Percentiles rank a stretch among this genome's conserved stretches.
phyloP scores from a whole-genome alignment of 2,113 vertebrate species.

The Anoplopoma fimbria region DNA sequence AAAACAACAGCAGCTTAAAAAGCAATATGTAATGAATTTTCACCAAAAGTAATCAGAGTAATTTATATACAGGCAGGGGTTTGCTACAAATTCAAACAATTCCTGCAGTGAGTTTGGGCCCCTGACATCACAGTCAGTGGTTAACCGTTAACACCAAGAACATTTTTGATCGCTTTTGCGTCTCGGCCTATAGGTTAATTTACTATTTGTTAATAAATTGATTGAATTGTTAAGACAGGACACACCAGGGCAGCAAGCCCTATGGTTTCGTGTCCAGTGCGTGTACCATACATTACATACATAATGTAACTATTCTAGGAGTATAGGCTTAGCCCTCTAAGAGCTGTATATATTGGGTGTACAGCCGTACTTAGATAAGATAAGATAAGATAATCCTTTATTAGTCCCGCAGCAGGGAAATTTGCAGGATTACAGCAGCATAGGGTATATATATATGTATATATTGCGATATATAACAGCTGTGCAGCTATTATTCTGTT shows the following conservation, averaged over 20 bases:
- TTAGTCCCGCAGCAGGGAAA: no score
- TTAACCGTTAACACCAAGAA: neutral
- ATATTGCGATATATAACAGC: no score
- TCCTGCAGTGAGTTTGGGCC: constrained; percentile 22
- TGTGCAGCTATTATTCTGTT: no score
- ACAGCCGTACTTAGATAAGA: no score
- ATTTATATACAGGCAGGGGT: constrained; percentile 26
- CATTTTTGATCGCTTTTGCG: neutral
- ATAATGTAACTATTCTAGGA: neutral
- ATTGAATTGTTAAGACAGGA: neutral
- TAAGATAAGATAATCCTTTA: no score
- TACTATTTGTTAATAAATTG: neutral
- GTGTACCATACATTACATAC: neutral
- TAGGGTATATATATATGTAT: no score
- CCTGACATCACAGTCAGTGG: constrained; percentile 44
- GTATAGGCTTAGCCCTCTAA: neutral
- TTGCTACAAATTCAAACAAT: constrained; percentile 30
- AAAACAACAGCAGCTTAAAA: constrained; percentile 44
- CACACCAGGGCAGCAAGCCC: neutral
- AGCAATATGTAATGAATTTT: constrained; percentile 42
- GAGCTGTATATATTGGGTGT: no score
- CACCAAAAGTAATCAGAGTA: constrained; percentile 33
- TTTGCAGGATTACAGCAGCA: no score
- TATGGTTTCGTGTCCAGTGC: no score
- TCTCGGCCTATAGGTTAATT: neutral